These are phyloP conservation scores for Tanypteryx hageni DNA, from an alignment of 2,888 invertebrate genomes.

Conservation along the genomic window DNA sequence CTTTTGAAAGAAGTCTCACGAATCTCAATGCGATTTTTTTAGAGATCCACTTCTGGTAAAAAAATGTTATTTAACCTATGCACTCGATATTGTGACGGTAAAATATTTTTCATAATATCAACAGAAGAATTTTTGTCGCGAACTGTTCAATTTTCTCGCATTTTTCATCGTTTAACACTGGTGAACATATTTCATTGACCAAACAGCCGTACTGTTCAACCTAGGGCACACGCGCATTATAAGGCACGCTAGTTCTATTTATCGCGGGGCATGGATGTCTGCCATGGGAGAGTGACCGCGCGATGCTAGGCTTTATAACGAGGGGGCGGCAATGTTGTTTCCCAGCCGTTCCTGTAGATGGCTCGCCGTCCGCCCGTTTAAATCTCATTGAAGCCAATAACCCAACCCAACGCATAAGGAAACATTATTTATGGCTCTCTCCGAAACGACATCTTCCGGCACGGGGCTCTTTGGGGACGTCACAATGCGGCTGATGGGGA, in stretches of 20 bases:
- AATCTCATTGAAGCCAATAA: slow-evolving; percentile 64
- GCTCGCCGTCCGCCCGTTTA: slow-evolving; percentile 59
- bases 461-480: slow-evolving; percentile 20
- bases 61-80: too few species aligned
- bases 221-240: not conserved
- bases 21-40: too few species aligned
- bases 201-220: not conserved
- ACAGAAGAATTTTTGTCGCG: too few species aligned
- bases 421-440: slow-evolving; percentile 60
- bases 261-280: not conserved
- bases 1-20: too few species aligned
- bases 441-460: slow-evolving; percentile 22
- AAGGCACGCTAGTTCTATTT: not conserved
- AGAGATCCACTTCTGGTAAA: too few species aligned
- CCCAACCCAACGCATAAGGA: slow-evolving; percentile 62
- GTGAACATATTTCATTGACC: not conserved
- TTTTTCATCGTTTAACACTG: too few species aligned
- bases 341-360: slow-evolving; percentile 60
- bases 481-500: slow-evolving; percentile 14
- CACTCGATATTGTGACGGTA: too few species aligned
- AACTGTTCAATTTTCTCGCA: too few species aligned
- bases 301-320: not conserved
- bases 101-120: too few species aligned
- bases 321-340: slow-evolving; percentile 37
- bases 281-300: slow-evolving; percentile 40